A percentile compares a stretch with the other conserved stretches of the same genome.
Conservation (phyloP, 2,113 vertebrate species). For the Gnathonemus echidnorhynchus region DNA sequence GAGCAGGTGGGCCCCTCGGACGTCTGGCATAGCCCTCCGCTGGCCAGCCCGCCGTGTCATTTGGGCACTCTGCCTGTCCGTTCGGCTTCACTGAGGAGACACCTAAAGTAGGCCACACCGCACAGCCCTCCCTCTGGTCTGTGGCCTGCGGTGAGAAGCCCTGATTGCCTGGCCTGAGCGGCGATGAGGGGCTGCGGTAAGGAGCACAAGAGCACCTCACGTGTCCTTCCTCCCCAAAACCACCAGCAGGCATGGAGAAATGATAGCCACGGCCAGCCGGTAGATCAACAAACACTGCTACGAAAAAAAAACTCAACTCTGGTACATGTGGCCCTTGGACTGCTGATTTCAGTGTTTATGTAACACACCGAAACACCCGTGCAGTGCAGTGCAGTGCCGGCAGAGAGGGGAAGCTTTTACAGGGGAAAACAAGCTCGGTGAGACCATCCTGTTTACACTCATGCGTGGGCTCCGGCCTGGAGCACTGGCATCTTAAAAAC, state of each 20-base stretch:
- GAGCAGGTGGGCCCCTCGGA: background rate
- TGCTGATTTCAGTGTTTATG: slow-evolving; percentile 1
- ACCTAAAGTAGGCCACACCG: slow-evolving; percentile 10
- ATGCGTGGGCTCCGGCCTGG: slow-evolving; percentile 15
- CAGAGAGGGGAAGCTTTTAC: background rate
- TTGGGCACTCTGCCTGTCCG: background rate
- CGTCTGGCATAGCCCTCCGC: background rate
- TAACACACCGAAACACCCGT: background rate
- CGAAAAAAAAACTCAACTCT: background rate
- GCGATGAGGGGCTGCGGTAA: background rate
- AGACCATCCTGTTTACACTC: background rate
- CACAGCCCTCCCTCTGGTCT: slow-evolving; percentile 16
- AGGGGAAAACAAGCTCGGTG: background rate
- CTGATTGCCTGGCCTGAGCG: slow-evolving; percentile 19
- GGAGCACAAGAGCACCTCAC: background rate
- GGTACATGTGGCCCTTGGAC: background rate
- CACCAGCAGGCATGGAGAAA: background rate
- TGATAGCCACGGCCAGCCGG: background rate
- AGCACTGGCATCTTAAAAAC: slow-evolving; percentile 13
- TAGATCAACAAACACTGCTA: background rate
- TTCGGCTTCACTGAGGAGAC: background rate
- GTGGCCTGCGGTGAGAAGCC: slow-evolving; percentile 15
- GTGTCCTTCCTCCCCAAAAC: background rate
- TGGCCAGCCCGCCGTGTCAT: background rate
- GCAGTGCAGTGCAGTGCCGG: background rate